Conservation (phyloP, 2,113 vertebrate genomes). For the Elephas maximus region DNA sequence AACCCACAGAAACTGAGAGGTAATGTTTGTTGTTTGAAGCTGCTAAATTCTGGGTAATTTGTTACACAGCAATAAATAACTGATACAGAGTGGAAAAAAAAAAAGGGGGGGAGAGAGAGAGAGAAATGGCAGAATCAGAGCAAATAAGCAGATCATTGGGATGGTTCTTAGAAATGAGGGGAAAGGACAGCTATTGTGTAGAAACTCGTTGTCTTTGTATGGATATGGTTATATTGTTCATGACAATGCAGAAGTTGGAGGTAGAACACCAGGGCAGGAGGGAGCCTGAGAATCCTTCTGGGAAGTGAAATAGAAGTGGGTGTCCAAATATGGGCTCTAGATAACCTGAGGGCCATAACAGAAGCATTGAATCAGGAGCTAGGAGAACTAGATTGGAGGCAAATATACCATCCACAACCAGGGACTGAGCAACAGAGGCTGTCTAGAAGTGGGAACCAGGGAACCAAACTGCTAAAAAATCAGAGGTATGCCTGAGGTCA, state of each 20-base stretch:
- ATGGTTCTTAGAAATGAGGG: background rate
- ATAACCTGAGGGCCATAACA: background rate
- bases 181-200: background rate
- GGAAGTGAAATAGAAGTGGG: background rate
- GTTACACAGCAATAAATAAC: background rate
- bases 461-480: background rate
- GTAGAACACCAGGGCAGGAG: background rate
- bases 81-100: background rate
- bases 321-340: background rate
- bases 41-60: background rate
- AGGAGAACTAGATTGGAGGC: background rate
- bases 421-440: background rate
- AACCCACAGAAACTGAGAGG: background rate
- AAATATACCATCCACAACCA: background rate
- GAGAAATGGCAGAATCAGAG: background rate
- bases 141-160: background rate
- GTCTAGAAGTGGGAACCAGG: background rate
- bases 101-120: too few relatives aligned
- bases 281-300: background rate
- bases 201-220: background rate
- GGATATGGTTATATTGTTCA: background rate
- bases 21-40: background rate
- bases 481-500: background rate
- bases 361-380: background rate
- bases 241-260: background rate